Percentiles rank a stretch among this genome's conserved stretches.
Conservation (phyloP, 1,140 invertebrate genomes). For the Cydia splendana region DNA sequence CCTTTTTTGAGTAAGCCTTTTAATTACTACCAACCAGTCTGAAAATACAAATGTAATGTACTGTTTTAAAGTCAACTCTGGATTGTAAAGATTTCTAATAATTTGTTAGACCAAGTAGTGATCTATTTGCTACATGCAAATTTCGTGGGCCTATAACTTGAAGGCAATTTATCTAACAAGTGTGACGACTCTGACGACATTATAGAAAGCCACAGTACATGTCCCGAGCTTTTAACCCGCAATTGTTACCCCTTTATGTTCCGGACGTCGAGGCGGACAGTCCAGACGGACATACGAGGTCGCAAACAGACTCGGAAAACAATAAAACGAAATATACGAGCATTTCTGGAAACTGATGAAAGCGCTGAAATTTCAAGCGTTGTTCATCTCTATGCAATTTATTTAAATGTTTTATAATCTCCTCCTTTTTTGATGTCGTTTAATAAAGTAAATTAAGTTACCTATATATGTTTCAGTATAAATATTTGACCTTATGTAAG, state of each 20-base stretch:
- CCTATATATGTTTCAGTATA: too few relatives aligned
- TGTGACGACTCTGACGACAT: background rate
- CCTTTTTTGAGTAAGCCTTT: background rate
- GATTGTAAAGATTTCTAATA: too few relatives aligned
- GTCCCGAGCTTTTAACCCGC: background rate
- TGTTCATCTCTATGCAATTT: background rate
- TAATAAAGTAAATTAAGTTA: too few relatives aligned
- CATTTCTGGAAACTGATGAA: background rate
- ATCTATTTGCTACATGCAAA: too few relatives aligned
- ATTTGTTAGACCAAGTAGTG: too few relatives aligned
- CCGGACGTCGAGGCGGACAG: background rate
- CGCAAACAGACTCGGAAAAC: slow-evolving; percentile 8
- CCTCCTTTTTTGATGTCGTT: too few relatives aligned
- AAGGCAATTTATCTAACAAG: background rate
- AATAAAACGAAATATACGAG: slow-evolving; percentile 10
- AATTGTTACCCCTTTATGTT: slow-evolving; percentile 11
- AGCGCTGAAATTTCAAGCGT: background rate
- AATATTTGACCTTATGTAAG: too few relatives aligned
- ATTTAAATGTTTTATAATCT: background rate
- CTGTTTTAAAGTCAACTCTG: too few relatives aligned
- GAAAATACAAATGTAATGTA: background rate
- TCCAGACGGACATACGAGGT: background rate
- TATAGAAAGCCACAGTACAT: background rate
- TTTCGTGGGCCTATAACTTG: too few relatives aligned
- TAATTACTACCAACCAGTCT: background rate